Percentiles rank a stretch among this genome's conserved stretches.
Conservation (phyloP, 2,888 invertebrate species). For the Frankliniella fusca region DNA sequence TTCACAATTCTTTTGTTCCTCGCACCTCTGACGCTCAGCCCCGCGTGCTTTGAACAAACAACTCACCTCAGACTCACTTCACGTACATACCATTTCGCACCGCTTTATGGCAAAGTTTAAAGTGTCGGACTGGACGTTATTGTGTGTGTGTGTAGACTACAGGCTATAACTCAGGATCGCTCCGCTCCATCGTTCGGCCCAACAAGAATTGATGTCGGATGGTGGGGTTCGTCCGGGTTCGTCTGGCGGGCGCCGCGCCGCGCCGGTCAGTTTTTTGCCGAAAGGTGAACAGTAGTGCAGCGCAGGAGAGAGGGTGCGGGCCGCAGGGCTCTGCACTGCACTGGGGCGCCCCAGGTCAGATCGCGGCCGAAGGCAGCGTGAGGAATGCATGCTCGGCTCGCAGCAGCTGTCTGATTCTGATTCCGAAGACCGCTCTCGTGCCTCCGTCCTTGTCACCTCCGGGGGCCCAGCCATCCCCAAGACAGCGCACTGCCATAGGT, state of each 20-base stretch:
- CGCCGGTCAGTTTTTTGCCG: neutral
- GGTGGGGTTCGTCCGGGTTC: neutral
- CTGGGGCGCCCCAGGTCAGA: neutral
- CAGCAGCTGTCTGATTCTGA: no score
- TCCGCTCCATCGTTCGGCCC: neutral
- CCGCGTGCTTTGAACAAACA: neutral
- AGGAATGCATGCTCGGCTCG: slow-evolving; percentile 2
- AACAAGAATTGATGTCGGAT: neutral
- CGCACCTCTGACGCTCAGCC: no score
- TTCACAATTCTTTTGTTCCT: no score
- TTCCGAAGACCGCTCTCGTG: no score
- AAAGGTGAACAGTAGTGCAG: neutral
- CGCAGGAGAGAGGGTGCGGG: no score
- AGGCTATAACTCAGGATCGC: neutral
- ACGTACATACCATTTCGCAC: neutral
- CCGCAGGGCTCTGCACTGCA: neutral
- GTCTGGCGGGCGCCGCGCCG: neutral
- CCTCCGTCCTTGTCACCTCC: no score
- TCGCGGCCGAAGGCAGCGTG: neutral
- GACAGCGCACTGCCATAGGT: no score
- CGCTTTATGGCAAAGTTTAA: slow-evolving; percentile 5
- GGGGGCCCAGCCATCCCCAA: no score
- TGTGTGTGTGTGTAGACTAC: neutral
- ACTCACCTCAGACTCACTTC: neutral
- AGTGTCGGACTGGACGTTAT: neutral